Percentiles rank a stretch among this genome's conserved stretches.
phyloP scores from a whole-genome alignment of 2,888 invertebrate genomes.

The Apamea sordens region DNA sequence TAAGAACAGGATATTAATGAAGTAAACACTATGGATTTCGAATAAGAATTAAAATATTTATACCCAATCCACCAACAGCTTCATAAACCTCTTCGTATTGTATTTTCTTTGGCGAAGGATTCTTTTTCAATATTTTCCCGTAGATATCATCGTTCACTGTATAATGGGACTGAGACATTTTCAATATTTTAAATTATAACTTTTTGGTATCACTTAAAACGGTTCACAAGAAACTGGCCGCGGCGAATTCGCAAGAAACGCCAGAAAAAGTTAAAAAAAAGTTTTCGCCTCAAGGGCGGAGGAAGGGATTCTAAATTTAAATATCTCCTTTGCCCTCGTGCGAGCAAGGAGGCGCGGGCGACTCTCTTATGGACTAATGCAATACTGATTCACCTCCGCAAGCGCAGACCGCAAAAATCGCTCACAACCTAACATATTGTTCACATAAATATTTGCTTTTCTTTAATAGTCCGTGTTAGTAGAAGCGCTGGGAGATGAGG shows the following conservation, averaged over 20 bases:
- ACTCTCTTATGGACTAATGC: slow-evolving; percentile 87
- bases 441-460: slow-evolving; percentile 83
- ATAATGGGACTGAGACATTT: slow-evolving; percentile 83
- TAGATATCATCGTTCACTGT: slow-evolving; percentile 72
- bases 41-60: slow-evolving; percentile 13
- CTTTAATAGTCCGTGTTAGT: slow-evolving; percentile 69
- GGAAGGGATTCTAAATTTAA: slow-evolving; percentile 88
- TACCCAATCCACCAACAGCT: slow-evolving; percentile 37
- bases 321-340: slow-evolving; percentile 80
- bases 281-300: slow-evolving; percentile 79
- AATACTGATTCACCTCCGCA: slow-evolving; percentile 87
- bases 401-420: slow-evolving; percentile 86
- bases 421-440: slow-evolving; percentile 84
- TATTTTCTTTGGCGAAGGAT: slow-evolving; percentile 32
- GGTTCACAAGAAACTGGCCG: slow-evolving; percentile 78
- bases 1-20: slow-evolving; percentile 18
- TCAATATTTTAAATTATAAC: slow-evolving; percentile 66
- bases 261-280: slow-evolving; percentile 74
- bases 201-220: slow-evolving; percentile 68
- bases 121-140: slow-evolving; percentile 38
- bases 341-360: slow-evolving; percentile 86
- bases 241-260: slow-evolving; percentile 75
- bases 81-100: slow-evolving; percentile 36
- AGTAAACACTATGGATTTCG: slow-evolving; percentile 9
- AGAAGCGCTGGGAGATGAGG: slow-evolving; percentile 61